phyloP scores from a whole-genome alignment of 2,888 invertebrate genomes.

The Laspeyria flexula region DNA sequence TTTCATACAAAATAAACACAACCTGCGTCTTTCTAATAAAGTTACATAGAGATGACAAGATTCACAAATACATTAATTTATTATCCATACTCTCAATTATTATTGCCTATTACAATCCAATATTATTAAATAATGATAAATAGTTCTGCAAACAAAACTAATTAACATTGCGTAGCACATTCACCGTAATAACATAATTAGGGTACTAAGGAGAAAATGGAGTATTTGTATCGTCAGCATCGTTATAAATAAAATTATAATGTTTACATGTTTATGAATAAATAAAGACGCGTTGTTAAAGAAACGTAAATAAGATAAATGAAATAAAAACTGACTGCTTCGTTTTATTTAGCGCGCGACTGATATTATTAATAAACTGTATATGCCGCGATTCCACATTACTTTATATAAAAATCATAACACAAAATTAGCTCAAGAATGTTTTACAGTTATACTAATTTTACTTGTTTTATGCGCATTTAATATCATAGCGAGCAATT shows the following conservation, averaged over 20 bases:
- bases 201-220: constrained; percentile 14
- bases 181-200: constrained; percentile 23
- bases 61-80: neutral
- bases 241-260: constrained; percentile 14
- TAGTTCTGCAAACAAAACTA: constrained; percentile 15
- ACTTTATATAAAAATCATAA: constrained; percentile 19
- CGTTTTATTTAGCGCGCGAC: constrained; percentile 1
- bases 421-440: constrained; percentile 20
- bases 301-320: constrained; percentile 22
- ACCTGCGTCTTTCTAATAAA: too few relatives aligned
- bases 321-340: constrained; percentile 12
- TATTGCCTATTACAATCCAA: too few relatives aligned
- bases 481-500: neutral
- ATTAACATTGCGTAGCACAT: constrained; percentile 20
- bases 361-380: constrained; percentile 17
- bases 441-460: constrained; percentile 6
- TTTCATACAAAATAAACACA: too few relatives aligned
- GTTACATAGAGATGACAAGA: neutral
- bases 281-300: constrained; percentile 4
- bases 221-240: constrained; percentile 22
- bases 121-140: constrained; percentile 15
- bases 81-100: too few relatives aligned
- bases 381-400: constrained; percentile 14
- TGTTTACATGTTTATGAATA: constrained; percentile 8
- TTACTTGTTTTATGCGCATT: neutral